Evolutionary conservation across 1,140 invertebrate genomes (phyloP).

Genomic region (Gonioctena quinquepunctata): DNA sequence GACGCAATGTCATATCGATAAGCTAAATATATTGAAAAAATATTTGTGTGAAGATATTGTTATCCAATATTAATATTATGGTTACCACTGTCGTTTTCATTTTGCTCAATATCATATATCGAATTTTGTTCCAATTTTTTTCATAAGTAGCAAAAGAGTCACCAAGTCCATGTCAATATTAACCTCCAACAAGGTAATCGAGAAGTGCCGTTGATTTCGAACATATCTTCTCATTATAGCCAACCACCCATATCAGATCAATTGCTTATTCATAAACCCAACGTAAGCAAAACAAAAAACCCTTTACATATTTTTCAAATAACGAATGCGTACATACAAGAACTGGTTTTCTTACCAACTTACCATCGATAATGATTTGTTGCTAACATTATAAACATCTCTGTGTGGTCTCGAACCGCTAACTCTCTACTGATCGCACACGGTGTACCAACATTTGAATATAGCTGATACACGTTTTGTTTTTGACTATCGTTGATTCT

Average conservation of each 20-base stretch:
- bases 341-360: constrained; percentile 14
- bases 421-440: constrained; percentile 7
- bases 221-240: not conserved
- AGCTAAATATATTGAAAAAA: too few relatives aligned
- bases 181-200: too few relatives aligned
- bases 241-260: not conserved
- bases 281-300: not conserved
- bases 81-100: too few relatives aligned
- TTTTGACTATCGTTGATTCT: not conserved
- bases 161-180: too few relatives aligned
- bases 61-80: too few relatives aligned
- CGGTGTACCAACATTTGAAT: constrained; percentile 9
- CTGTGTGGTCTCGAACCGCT: constrained; percentile 20
- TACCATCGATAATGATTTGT: constrained; percentile 20
- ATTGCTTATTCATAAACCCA: not conserved
- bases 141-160: too few relatives aligned
- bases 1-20: too few relatives aligned
- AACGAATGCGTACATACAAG: constrained; percentile 11
- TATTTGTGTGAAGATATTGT: too few relatives aligned
- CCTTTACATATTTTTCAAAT: constrained; percentile 14
- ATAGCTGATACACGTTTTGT: not conserved
- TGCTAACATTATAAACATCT: constrained; percentile 8
- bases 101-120: too few relatives aligned
- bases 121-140: too few relatives aligned
- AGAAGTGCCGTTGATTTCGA: not conserved